Evolutionary conservation across 2,888 invertebrate genomes (phyloP).

Genomic region (Eupithecia exiguata): DNA sequence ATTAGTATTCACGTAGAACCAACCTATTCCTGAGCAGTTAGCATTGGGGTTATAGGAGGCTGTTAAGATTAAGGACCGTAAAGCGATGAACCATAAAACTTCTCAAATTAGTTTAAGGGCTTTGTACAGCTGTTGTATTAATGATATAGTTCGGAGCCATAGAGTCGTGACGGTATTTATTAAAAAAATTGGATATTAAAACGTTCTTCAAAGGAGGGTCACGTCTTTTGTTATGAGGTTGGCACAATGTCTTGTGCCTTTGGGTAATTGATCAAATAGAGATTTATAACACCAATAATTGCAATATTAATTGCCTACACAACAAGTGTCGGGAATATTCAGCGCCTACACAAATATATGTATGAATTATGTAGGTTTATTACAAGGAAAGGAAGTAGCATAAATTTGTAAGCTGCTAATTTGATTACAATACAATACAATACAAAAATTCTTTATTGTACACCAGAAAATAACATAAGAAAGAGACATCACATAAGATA

Average conservation of each 20-base stretch:
- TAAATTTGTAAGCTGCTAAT: background rate
- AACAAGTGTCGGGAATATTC: background rate
- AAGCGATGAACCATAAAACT: background rate
- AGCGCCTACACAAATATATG: background rate
- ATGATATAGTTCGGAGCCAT: background rate
- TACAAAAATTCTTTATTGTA: too few relatives aligned
- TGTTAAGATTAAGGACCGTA: background rate
- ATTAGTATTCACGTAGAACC: background rate
- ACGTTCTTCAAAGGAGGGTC: background rate
- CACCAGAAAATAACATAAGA: too few relatives aligned
- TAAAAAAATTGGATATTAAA: background rate
- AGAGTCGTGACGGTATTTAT: background rate
- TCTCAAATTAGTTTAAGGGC: background rate
- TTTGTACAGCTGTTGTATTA: slow-evolving; percentile 1
- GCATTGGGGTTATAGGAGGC: background rate
- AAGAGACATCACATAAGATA: too few relatives aligned
- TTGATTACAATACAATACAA: too few relatives aligned
- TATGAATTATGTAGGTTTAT: too few relatives aligned
- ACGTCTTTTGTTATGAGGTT: background rate
- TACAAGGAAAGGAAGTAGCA: background rate
- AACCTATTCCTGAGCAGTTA: background rate
- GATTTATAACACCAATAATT: background rate
- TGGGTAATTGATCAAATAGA: background rate
- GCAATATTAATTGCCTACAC: background rate
- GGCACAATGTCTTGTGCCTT: background rate